Evolutionary conservation across 23 tunicate species (phyloP), one percentile per base, ranked within the genome.

Genomic region (Ciona savignyi): DNA sequence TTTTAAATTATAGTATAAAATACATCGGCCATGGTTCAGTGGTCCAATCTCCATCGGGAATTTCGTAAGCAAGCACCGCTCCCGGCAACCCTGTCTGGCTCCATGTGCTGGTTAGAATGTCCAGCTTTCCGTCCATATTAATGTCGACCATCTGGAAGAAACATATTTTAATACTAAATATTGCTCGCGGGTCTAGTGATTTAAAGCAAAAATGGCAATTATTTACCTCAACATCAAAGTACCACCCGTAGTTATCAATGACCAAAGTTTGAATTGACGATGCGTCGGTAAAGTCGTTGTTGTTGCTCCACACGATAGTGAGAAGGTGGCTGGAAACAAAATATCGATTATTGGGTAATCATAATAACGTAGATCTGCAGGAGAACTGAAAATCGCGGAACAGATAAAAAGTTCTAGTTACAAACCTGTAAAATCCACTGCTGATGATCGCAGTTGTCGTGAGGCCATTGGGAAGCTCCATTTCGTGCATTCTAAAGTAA

Each of bases 21-120:
- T 71, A 85, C 92, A 68, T 81, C 23, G 68, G 24, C 95, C 95
- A 87, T 2, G 66, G 62, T 34, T 81, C 86, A 3, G 82, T 76
- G 22, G 70, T 64, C 95, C 95, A 87, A 24, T 81, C 78, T 0
- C 60, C 63, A 29, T 49, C 27, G 1, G 95, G 95, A 48, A 87
- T 76, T 60, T 87, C 93, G 66, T 92, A 92, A 25, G 93, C 87
- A 0, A 85, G 63, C 25, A 82, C 79, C 2, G 86, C 79, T 66
- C 98, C 98, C 15, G 78, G 77, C 25, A 70, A 66, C 21, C 78
- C 84, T 1, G 51, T 51, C 62, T 81, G 86, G 70, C 85, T 78
- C 98, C 98, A 92, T 3, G 98, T 92, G 48, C 87, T 65, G 6
- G 86, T 71, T n/a, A 92, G 72, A 25, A 92, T 65, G 49, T 92